Evolutionary conservation across 2,113 vertebrate species (phyloP), one percentile per base, ranked within the genome.

Genomic region (Cyphomyrus plagiostoma): DNA sequence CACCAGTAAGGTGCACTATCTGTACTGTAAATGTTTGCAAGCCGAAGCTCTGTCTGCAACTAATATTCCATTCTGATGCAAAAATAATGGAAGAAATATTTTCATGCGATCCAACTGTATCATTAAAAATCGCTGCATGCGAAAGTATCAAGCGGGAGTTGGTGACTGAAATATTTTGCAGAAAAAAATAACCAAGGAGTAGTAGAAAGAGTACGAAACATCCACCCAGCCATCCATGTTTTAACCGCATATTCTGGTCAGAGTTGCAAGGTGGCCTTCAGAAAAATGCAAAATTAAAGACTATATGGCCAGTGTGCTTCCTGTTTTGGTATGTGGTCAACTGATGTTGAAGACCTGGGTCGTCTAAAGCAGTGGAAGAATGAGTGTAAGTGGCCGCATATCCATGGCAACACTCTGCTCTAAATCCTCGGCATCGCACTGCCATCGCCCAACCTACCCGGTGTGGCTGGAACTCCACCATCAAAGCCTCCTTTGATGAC

Each of bases 401-500:
- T 39, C 35, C 74, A 42, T 1, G 10, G 19, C 9, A 49, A 11
- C 84, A 9, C 49, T 17, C 84, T 35, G 10, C 85, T 39, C 13
- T 53, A n/a, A 50, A 26, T 26, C 26, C 48, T 19, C n/a, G n/a
- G 23, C 49, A 86, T 49, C 13, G 3, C 46, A 86, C n/a, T 53
- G 49, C 85, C 85, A 86, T 49, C n/a, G 0, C 13, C 23, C 85
- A 30, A 26, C n/a, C 23, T 52, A 7, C 85, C 49, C 3, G 49
- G n/a, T 86, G 49, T 7, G 21, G 82, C 39, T 45, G 82, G 23
- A 84, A n/a, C 23, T 9, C 17, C 45, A 48, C 45, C 10, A 80
- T 80, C 74, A 80, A 80, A 80, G 74, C 74, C 35, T 80, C 74
- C 74, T 80, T 84, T 46, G 82, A 48, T 84, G 82, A 23, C 19